These are phyloP conservation scores for Drosophila kanekoi DNA, from an alignment of 2,888 invertebrate species.

Conservation along the genomic window DNA sequence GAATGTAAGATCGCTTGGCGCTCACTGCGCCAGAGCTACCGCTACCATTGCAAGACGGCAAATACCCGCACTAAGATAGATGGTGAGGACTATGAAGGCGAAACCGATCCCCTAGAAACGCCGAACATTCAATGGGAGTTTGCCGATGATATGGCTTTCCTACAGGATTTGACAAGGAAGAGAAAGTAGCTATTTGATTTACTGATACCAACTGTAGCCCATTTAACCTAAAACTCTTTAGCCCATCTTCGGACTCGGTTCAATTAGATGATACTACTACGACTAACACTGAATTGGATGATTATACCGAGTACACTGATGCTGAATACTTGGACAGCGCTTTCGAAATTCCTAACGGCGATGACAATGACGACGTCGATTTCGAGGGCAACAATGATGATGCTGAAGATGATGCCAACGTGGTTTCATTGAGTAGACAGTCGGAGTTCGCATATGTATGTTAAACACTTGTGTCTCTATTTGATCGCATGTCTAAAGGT, in stretches of 20 bases:
- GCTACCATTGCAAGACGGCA: slow-evolving; percentile 43
- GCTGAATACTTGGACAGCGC: slow-evolving; percentile 40
- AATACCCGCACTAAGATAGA: slow-evolving; percentile 12
- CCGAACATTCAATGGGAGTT: slow-evolving; percentile 47
- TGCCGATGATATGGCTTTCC: slow-evolving; percentile 46
- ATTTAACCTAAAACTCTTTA: neutral
- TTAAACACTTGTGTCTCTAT: neutral
- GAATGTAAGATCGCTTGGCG: slow-evolving; percentile 51
- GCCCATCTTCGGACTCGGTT: slow-evolving; percentile 11
- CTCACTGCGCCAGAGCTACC: slow-evolving; percentile 47
- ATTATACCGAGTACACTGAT: slow-evolving; percentile 31
- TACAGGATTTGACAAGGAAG: slow-evolving; percentile 24
- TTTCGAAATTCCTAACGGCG: slow-evolving; percentile 4
- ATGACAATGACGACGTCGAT: slow-evolving; percentile 1
- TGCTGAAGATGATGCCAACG: neutral
- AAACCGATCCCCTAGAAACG: slow-evolving; percentile 43
- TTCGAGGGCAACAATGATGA: slow-evolving; percentile 1
- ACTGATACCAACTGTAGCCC: neutral
- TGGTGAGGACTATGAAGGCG: slow-evolving; percentile 3
- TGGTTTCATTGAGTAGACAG: neutral
- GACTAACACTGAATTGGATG: slow-evolving; percentile 13
- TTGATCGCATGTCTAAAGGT: neutral
- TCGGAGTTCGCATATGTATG: slow-evolving; percentile 4
- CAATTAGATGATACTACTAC: slow-evolving; percentile 4
- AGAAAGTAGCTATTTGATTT: slow-evolving; percentile 1